Conservation (phyloP, 2,888 invertebrate species). For the Temnothorax rugatulus region DNA sequence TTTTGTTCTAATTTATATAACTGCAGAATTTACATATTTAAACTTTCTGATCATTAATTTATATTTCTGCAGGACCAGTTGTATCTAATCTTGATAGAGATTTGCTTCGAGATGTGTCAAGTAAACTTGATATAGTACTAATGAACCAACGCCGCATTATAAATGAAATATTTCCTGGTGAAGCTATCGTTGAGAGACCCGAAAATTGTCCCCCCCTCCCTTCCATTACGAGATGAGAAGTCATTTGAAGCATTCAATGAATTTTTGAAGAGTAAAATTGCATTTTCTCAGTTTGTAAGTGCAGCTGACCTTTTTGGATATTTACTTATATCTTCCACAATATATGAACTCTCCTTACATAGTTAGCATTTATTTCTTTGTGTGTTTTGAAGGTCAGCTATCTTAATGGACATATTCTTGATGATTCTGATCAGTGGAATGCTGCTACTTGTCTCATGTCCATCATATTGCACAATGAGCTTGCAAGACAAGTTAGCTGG, state of each 20-base stretch:
- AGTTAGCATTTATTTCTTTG: slow-evolving; percentile 13
- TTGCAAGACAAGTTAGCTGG: slow-evolving; percentile 20
- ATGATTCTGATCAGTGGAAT: slow-evolving; percentile 16
- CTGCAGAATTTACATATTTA: not conserved
- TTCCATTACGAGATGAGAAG: slow-evolving; percentile 14
- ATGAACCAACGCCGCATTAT: slow-evolving; percentile 1
- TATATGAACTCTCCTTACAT: slow-evolving; percentile 2
- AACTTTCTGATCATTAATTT: not conserved
- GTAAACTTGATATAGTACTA: slow-evolving; percentile 14
- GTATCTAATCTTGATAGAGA: slow-evolving; percentile 33
- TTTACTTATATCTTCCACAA: slow-evolving; percentile 6
- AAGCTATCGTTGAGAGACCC: not conserved
- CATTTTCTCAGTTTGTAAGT: slow-evolving; percentile 23
- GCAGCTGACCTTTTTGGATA: not conserved
- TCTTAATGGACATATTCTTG: not conserved
- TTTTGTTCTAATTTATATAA: slow-evolving; percentile 5
- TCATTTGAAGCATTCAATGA: slow-evolving; percentile 7
- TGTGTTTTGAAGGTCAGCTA: slow-evolving; percentile 5
- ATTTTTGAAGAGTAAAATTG: slow-evolving; percentile 8
- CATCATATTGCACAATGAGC: no score
- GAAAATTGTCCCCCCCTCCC: not conserved
- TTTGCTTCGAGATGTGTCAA: slow-evolving; percentile 18
- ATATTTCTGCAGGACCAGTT: not conserved
- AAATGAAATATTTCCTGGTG: slow-evolving; percentile 14
- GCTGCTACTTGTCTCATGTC: no score